Conservation (phyloP, 2,888 invertebrate genomes). For the Acleris sparsana region DNA sequence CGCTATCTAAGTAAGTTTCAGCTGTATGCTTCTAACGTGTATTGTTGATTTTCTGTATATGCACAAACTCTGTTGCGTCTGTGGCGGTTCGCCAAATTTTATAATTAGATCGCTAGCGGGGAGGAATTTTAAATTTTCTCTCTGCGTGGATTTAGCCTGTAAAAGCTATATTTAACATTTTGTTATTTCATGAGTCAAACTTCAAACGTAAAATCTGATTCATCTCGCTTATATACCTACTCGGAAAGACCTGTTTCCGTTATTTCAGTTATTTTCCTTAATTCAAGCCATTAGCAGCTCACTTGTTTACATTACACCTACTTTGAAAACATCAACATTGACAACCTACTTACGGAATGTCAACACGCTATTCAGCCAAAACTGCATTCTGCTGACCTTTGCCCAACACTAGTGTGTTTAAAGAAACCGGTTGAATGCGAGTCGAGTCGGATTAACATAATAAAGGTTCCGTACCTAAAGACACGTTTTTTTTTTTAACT, state of each 20-base stretch:
- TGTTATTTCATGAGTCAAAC: constrained; percentile 26
- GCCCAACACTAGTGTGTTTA: constrained; percentile 10
- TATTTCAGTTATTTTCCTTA: constrained; percentile 1
- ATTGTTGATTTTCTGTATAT: constrained; percentile 47
- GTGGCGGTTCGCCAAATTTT: constrained; percentile 74
- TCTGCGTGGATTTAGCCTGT: constrained; percentile 47
- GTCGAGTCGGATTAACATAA: too few species aligned
- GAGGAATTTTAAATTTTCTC: constrained; percentile 67
- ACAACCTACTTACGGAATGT: constrained; percentile 11
- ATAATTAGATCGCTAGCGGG: constrained; percentile 62
- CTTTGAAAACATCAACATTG: constrained; percentile 13
- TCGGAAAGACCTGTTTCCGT: neutral
- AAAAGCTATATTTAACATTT: constrained; percentile 57
- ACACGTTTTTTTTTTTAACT: too few species aligned
- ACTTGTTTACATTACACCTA: constrained; percentile 26
- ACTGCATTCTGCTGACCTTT: constrained; percentile 32
- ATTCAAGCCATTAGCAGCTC: constrained; percentile 4
- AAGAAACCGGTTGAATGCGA: too few species aligned
- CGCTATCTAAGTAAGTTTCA: constrained; percentile 20
- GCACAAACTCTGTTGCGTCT: constrained; percentile 48
- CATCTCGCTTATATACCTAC: constrained; percentile 1
- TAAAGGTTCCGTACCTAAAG: too few species aligned
- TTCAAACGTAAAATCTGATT: constrained; percentile 8
- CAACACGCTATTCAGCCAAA: constrained; percentile 40
- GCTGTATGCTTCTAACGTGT: constrained; percentile 16